Evolutionary conservation across 1,140 invertebrate genomes (phyloP), one percentile per base, ranked within the genome.

Genomic region (Drosophila kanapiae): DNA sequence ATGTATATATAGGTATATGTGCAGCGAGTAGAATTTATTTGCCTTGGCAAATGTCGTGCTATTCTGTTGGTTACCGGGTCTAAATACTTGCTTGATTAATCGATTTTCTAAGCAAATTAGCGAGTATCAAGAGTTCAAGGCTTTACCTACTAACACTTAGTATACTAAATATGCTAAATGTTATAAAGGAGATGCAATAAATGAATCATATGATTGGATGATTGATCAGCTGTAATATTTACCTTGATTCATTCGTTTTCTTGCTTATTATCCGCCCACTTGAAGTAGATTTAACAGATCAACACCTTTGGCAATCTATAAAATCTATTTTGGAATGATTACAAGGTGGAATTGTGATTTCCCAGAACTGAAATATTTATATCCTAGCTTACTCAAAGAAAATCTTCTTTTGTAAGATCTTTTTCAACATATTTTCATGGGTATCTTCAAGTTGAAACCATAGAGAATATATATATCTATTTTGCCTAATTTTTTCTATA

Each of bases 401-500:
- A 16, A 48, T 49, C 38, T 35, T 14, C 9, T 47, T 27, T 35
- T 14, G 23, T 33, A 8, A 18, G 14, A 18, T n/a, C 16, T 37
- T 38, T n/a, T n/a, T n/a, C n/a, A n/a, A n/a, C n/a, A n/a, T n/a
- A n/a, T n/a, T n/a, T 18, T 27, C 18, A 10, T 18, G 23, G 29
- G 65, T 69, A 68, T 53, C 51, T 58, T 16, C 1, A n/a, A 42
- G 43, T 56, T 29, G n/a, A 16, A 42, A 54, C 8, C 6, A 0
- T 7, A 16, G 2, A 6, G 2, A 23, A 14, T 6, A n/a, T 35
- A 29, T 29, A n/a, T 42, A 49, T 40, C 11, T 31, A 40, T 59
- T 59, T 71, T 18, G 16, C 18, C 29, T 42, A 27, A 14, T 69
- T 64, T 65, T 69, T 53, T 68, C 14, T 10, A 48, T 72, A 72